phyloP scores from a whole-genome alignment of 1,140 invertebrate genomes.

The Solen grandis region DNA sequence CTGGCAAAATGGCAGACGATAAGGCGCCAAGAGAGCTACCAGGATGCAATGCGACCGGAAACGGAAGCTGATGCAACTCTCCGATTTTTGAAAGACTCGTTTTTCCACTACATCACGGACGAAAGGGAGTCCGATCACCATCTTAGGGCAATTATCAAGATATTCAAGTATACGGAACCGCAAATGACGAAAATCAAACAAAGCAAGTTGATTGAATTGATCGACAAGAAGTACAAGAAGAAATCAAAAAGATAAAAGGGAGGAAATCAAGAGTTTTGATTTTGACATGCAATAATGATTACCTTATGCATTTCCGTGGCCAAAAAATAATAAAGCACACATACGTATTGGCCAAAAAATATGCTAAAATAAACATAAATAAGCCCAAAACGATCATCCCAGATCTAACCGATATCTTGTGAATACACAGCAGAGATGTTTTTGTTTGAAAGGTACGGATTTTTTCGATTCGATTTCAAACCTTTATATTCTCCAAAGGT shows the following conservation, averaged over 20 bases:
- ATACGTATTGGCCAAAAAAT: too few relatives aligned
- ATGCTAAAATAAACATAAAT: too few relatives aligned
- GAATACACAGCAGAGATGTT: too few relatives aligned
- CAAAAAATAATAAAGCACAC: too few relatives aligned
- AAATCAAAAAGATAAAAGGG: slow-evolving; percentile 12
- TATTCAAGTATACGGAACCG: slow-evolving; percentile 70
- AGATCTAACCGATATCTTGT: too few relatives aligned
- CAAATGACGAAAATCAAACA: slow-evolving; percentile 71
- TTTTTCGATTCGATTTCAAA: too few relatives aligned
- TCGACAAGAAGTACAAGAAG: slow-evolving; percentile 34
- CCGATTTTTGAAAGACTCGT: slow-evolving; percentile 72
- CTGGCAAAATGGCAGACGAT: slow-evolving; percentile 75
- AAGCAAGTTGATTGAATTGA: slow-evolving; percentile 29
- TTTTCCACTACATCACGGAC: slow-evolving; percentile 73
- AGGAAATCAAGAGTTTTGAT: too few relatives aligned
- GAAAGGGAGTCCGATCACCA: slow-evolving; percentile 67
- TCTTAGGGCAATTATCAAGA: slow-evolving; percentile 71
- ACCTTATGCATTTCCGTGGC: too few relatives aligned
- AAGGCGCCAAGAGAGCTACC: slow-evolving; percentile 69
- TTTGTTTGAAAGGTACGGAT: too few relatives aligned
- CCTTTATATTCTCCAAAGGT: too few relatives aligned
- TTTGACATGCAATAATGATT: too few relatives aligned
- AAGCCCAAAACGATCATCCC: too few relatives aligned
- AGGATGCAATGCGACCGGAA: slow-evolving; percentile 65
- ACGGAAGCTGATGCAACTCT: slow-evolving; percentile 74